A percentile compares a stretch with the other conserved stretches of the same genome.
Evolutionary conservation across 92 coral and sea anemone species (phyloP).

Genomic region (Plumapathes pennacea): DNA sequence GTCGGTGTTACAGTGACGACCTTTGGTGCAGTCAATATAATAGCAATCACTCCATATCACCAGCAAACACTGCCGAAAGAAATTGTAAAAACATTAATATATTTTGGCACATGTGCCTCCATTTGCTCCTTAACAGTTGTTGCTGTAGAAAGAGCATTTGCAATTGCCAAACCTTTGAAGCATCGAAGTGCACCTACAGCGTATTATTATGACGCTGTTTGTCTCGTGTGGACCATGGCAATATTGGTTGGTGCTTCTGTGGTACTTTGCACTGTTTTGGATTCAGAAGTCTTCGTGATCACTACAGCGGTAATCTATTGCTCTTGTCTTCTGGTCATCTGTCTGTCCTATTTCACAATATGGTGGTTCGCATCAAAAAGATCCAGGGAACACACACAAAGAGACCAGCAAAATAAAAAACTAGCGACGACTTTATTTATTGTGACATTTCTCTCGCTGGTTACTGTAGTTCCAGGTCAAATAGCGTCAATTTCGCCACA

Average conservation of each 20-base stretch:
- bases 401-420: slow-evolving; percentile 2
- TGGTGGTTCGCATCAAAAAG: background rate
- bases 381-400: background rate
- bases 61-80: background rate
- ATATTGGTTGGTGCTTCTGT: background rate
- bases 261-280: background rate
- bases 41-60: background rate
- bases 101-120: background rate
- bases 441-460: background rate
- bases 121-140: background rate
- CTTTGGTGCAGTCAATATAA: background rate
- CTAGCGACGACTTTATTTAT: background rate
- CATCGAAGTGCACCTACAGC: background rate
- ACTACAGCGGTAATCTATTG: background rate
- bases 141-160: slow-evolving; percentile 7
- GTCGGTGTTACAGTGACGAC: slow-evolving; percentile 5
- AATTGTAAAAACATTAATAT: background rate
- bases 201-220: background rate
- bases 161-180: background rate
- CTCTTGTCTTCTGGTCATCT: background rate
- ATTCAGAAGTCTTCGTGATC: background rate
- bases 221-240: background rate
- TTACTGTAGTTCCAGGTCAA: no score
- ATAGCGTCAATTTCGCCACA: no score
- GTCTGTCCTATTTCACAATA: background rate